Conservation (phyloP, 2,113 vertebrate species). For the Acrocephalus kingi region DNA sequence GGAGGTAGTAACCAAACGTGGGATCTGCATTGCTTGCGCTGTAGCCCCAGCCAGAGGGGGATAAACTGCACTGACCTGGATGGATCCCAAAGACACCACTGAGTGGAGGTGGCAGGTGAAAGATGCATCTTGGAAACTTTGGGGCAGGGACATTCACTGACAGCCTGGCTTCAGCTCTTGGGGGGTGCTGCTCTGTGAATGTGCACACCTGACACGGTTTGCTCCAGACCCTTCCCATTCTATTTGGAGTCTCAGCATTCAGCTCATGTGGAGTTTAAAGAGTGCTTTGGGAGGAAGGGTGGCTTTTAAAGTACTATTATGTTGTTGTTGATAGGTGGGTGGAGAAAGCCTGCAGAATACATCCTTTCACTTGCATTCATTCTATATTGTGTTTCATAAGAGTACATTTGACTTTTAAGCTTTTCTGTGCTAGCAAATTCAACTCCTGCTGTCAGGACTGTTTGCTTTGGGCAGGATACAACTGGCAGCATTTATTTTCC, state of each 20-base stretch:
- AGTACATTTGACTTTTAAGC: conserved; percentile 50
- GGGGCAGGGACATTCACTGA: neutral
- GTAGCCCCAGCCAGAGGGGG: neutral
- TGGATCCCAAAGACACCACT: fast-evolving
- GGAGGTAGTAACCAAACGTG: neutral
- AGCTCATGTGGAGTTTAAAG: fast-evolving
- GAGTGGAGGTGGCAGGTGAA: neutral
- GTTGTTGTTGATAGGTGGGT: neutral
- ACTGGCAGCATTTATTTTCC: conserved; percentile 57
- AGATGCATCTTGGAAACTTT: neutral
- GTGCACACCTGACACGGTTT: fast-evolving
- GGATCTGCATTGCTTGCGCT: neutral
- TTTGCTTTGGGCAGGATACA: conserved; percentile 54
- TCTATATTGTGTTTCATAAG: neutral
- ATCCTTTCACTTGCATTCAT: conserved; percentile 16
- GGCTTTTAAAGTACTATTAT: neutral
- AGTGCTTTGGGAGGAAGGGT: neutral
- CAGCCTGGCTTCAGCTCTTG: neutral
- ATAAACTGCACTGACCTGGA: neutral
- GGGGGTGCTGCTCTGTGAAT: neutral
- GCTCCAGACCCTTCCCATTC: neutral
- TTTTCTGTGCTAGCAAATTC: conserved; percentile 44
- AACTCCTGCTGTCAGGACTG: conserved; percentile 40
- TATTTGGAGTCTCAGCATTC: neutral
- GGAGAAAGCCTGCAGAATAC: neutral